Evolutionary conservation across 1,140 invertebrate species (phyloP).

Genomic region (Dinothrombium tinctorium): DNA sequence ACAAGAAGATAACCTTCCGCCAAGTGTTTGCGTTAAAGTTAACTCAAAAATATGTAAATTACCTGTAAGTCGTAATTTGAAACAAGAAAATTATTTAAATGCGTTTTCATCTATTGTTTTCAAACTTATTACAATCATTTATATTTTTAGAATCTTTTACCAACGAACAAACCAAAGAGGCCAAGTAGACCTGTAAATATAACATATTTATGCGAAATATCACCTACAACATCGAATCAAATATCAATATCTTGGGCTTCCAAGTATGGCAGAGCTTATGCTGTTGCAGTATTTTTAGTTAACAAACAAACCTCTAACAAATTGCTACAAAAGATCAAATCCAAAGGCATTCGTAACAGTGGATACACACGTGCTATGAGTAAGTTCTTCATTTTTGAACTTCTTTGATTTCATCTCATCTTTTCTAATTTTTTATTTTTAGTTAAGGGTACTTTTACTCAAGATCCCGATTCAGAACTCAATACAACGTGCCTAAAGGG

Average conservation of each 20-base stretch:
- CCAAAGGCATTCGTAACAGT: constrained; percentile 29
- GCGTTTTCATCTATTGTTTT: not conserved
- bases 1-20: constrained; percentile 88
- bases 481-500: constrained; percentile 75
- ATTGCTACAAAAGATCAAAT: constrained; percentile 53
- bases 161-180: constrained; percentile 87
- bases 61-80: constrained; percentile 44
- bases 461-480: constrained; percentile 82
- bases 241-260: constrained; percentile 67
- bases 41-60: constrained; percentile 74
- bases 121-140: not conserved
- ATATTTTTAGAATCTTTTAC: constrained; percentile 62
- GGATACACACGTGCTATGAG: constrained; percentile 10
- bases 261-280: constrained; percentile 46
- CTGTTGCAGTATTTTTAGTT: constrained; percentile 63
- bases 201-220: constrained; percentile 64
- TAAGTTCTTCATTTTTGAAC: constrained; percentile 3
- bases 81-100: not conserved
- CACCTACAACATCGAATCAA: constrained; percentile 57
- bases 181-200: constrained; percentile 92
- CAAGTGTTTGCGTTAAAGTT: constrained; percentile 75
- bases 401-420: not conserved
- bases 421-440: not conserved
- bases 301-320: constrained; percentile 58
- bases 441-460: constrained; percentile 78